Base-by-base conservation (phyloP, 2,797 vertebrate genomes). In the Crenichthys baileyi region DNA sequence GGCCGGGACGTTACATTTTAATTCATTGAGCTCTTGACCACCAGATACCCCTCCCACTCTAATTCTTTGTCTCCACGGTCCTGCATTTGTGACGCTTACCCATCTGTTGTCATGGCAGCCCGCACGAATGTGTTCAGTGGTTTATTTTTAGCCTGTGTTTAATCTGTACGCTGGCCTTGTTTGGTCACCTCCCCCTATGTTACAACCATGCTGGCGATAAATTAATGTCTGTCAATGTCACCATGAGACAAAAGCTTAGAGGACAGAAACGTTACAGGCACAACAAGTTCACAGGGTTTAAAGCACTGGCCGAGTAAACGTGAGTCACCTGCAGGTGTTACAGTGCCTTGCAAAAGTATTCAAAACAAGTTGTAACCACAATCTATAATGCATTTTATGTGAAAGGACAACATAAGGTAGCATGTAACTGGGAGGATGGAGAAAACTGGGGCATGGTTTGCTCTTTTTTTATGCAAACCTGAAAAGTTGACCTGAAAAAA, bases 101-200 rank as follows among this genome's bases (percentile, higher is more conserved):
- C 92, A 92, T 93, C 94, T 89, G 93, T 95, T 94, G 91, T 91
- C 94, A 95, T 95, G 93, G 85, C 75, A 87, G 92, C 92, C 80
- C 39, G 70, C 72, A 80, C 77, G 82, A 91, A 93, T 87, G 83
- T 86, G 88, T 89, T 85, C 80, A 82, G 82, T 79, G 39, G 88
- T 85, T 83, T 95, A 94, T 95, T 95, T 94, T 94, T 95, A 94
- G 93, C 88, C 70, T 24, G 83, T 79, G 83, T 92, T 91, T 94
- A 93, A 95, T 95, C 93, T 94, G 89, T 79, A 87, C 63, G 56
- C 91, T 91, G 94, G 93, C 93, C 93, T 93, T 93, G 85, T 94
- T 94, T 91, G 86, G 88, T 89, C 89, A 87, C 84, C 88, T 85
- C 87, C 80, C 85, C 81, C 84, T 78, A 76, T 89, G 81, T 88